Evolutionary conservation across 2,797 vertebrate species (phyloP).

Genomic region (Clarias laeviceps): DNA sequence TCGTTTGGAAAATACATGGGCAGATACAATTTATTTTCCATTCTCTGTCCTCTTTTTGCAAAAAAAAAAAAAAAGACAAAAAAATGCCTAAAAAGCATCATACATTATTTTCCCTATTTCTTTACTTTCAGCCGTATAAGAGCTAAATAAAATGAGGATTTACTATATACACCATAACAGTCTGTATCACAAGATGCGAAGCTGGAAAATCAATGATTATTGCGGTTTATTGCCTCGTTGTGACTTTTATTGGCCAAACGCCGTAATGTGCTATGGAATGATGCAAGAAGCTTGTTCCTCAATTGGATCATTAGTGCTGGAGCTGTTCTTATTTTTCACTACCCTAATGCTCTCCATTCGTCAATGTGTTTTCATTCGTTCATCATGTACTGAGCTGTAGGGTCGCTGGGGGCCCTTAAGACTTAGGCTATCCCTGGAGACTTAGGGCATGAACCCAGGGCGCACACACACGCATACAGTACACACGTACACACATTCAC

Average conservation of each 20-base stretch:
- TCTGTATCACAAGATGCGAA: slow-evolving; percentile 9
- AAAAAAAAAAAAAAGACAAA: not conserved
- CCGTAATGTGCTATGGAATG: slow-evolving; percentile 1
- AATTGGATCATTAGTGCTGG: not conserved
- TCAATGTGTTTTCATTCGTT: not conserved
- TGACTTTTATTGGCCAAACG: not conserved
- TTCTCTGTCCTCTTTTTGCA: not conserved
- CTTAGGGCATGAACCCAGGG: too few species aligned
- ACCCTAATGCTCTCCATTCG: not conserved
- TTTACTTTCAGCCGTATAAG: not conserved
- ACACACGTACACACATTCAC: too few species aligned
- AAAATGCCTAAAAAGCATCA: not conserved
- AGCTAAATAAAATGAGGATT: slow-evolving; percentile 14
- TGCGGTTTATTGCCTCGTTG: slow-evolving; percentile 20
- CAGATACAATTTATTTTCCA: not conserved
- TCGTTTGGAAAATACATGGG: slow-evolving; percentile 26
- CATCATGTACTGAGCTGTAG: too few species aligned
- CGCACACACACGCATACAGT: too few species aligned
- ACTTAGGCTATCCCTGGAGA: too few species aligned
- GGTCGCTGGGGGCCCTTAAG: too few species aligned
- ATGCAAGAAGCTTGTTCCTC: slow-evolving; percentile 11
- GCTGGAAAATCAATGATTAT: slow-evolving; percentile 26
- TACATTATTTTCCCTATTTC: not conserved
- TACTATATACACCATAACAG: not conserved
- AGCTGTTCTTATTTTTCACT: not conserved